phyloP scores from a whole-genome alignment of 2,797 vertebrate genomes.

The Lerista edwardsae region DNA sequence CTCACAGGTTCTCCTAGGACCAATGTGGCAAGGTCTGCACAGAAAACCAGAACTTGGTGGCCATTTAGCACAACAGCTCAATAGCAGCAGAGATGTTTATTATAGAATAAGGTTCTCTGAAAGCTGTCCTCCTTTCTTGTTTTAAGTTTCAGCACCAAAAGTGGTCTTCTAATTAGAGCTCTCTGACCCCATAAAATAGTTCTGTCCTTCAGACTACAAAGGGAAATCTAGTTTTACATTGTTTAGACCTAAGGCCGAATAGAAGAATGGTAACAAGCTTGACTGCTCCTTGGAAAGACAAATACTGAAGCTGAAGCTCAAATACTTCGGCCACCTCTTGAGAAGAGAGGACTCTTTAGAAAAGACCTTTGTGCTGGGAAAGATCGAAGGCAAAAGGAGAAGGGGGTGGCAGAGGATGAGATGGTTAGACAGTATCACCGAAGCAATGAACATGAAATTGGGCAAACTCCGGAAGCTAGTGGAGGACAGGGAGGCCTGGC shows the following conservation, averaged over 20 bases:
- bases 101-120: neutral
- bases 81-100: neutral
- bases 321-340: too few species aligned
- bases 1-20: neutral
- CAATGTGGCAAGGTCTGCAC: neutral
- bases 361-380: too few species aligned
- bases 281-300: too few species aligned
- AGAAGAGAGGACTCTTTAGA: too few species aligned
- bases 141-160: neutral
- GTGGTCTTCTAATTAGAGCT: neutral
- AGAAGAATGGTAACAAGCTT: too few species aligned
- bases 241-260: neutral
- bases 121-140: neutral
- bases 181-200: neutral
- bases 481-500: too few species aligned
- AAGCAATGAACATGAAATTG: too few species aligned
- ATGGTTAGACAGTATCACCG: too few species aligned
- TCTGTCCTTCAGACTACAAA: neutral
- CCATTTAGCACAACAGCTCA: neutral
- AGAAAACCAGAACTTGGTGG: accelerated
- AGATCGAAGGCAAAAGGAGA: too few species aligned
- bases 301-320: too few species aligned
- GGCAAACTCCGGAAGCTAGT: too few species aligned
- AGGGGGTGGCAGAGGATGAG: too few species aligned
- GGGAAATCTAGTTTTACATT: neutral